Percentiles rank a stretch among this genome's conserved stretches.
Conservation (phyloP, 2,113 vertebrate species). For the Halichoerus grypus region DNA sequence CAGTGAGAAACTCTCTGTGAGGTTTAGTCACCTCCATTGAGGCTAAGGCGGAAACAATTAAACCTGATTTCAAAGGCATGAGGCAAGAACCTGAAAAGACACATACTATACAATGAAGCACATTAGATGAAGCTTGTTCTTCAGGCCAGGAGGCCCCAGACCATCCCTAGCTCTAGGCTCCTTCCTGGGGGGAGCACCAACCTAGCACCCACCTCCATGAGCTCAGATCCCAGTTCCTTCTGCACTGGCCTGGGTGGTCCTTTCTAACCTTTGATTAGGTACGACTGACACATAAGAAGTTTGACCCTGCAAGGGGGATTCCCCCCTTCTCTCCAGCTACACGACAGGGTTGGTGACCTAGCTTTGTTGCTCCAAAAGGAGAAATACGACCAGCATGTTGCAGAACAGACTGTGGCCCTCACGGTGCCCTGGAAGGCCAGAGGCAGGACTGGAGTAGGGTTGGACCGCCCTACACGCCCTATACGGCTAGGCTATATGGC, state of each 20-base stretch:
- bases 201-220: neutral
- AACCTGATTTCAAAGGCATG: neutral
- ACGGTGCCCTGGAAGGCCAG: neutral
- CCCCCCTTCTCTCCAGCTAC: neutral
- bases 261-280: neutral
- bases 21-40: neutral
- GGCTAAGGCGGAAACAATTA: neutral
- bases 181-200: neutral
- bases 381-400: neutral
- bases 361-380: neutral
- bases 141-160: neutral
- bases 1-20: accelerated
- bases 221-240: neutral
- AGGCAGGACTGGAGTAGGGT: neutral
- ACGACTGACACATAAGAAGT: neutral
- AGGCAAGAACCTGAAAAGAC: neutral
- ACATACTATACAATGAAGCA: neutral
- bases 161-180: neutral
- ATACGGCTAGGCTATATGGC: neutral
- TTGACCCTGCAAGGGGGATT: neutral
- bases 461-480: neutral
- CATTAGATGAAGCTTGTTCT: neutral
- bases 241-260: neutral
- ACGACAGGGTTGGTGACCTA: neutral
- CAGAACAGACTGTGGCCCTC: neutral